Conservation (phyloP, 2,113 vertebrate species). For the Dolichallabes microphthalmus region DNA sequence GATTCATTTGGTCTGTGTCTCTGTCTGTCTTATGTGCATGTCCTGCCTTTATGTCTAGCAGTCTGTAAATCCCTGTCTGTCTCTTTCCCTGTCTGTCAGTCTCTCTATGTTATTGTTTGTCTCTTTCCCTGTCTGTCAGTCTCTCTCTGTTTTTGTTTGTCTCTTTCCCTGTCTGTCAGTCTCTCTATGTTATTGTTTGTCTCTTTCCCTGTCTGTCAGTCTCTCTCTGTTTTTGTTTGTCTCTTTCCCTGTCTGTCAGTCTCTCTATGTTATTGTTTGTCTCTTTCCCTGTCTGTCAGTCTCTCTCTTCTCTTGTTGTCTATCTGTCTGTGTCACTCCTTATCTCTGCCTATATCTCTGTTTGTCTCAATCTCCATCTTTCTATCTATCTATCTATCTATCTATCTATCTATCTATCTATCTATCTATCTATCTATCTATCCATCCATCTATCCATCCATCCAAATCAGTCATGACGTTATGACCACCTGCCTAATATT, state of each 20-base stretch:
- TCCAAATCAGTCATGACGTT: background rate
- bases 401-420: background rate
- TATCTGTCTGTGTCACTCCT: background rate
- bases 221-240: too few relatives aligned
- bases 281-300: background rate
- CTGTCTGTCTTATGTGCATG: background rate
- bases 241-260: too few relatives aligned
- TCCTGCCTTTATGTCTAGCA: background rate
- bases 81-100: background rate
- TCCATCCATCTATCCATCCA: background rate
- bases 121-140: background rate
- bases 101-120: too few relatives aligned
- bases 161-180: background rate
- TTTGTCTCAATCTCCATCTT: too few relatives aligned
- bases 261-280: too few relatives aligned
- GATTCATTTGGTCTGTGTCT: background rate
- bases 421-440: background rate
- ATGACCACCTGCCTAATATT: too few relatives aligned
- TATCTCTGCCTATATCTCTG: background rate
- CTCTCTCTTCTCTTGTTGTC: background rate
- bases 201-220: background rate
- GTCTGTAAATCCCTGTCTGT: background rate
- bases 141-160: background rate
- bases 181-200: too few relatives aligned
- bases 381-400: background rate